Percentiles rank a stretch among this genome's conserved stretches.
These are phyloP conservation scores for Gnathonemus echidnorhynchus DNA, from an alignment of 2,113 vertebrate species.

Conservation along the genomic window DNA sequence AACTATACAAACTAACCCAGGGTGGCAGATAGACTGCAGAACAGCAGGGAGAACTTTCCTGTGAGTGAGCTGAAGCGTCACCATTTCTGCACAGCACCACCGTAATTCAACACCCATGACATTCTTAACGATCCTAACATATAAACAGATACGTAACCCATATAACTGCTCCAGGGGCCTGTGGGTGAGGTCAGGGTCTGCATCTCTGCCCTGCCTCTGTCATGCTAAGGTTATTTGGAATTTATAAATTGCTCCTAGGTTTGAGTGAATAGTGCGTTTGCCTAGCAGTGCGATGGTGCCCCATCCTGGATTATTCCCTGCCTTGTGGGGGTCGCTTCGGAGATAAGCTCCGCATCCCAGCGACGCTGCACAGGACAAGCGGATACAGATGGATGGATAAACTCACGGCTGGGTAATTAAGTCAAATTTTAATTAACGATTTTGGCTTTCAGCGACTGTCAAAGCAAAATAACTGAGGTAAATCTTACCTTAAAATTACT, in stretches of 20 bases:
- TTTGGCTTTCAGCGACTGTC: background rate
- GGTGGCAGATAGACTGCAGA: background rate
- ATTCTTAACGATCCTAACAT: background rate
- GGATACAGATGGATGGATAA: background rate
- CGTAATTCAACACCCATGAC: background rate
- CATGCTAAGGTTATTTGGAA: background rate
- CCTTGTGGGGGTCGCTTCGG: background rate
- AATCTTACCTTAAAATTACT: background rate
- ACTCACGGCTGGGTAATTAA: background rate
- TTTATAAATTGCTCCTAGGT: background rate
- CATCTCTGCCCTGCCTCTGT: background rate
- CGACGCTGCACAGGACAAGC: background rate
- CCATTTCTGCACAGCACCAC: background rate
- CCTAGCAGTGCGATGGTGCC: background rate
- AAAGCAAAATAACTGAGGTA: background rate
- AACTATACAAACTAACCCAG: background rate
- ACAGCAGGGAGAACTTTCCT: background rate
- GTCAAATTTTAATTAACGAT: background rate
- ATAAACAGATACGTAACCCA: background rate
- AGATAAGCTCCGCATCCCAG: background rate
- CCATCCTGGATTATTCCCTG: background rate
- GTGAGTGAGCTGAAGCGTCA: background rate
- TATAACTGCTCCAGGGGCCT: background rate
- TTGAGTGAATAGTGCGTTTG: background rate
- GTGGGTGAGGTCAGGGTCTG: background rate